Percentiles rank a stretch among this genome's conserved stretches.
Evolutionary conservation across 2,797 vertebrate species (phyloP).

Genomic region (Galago senegalensis): DNA sequence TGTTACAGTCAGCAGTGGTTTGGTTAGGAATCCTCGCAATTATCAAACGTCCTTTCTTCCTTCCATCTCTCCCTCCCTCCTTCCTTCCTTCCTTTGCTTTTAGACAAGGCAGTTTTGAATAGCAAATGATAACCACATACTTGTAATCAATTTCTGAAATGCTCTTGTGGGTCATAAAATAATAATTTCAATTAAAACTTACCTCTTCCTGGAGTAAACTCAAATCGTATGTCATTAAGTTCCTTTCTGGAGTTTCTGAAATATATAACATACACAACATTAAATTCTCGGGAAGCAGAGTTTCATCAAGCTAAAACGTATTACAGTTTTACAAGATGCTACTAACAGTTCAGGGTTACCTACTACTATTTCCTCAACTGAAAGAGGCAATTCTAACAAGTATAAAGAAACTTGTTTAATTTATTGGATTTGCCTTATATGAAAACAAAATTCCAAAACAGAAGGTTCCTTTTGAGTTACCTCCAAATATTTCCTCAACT

Average conservation of each 20-base stretch:
- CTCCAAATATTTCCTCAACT: background rate
- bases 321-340: conserved; percentile 80
- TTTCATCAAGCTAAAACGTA: conserved; percentile 81
- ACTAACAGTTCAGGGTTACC: conserved; percentile 71
- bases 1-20: conserved; percentile 37
- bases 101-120: conserved; percentile 76
- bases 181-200: conserved; percentile 89
- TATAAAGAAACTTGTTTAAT: conserved; percentile 60
- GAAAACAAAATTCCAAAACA: too few species aligned
- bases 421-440: background rate
- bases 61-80: background rate
- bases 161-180: conserved; percentile 83
- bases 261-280: conserved; percentile 86
- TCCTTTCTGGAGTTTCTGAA: conserved; percentile 98
- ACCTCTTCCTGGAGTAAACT: conserved; percentile 99
- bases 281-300: conserved; percentile 85
- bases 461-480: background rate
- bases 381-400: conserved; percentile 62
- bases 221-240: conserved; percentile 99
- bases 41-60: conserved; percentile 61
- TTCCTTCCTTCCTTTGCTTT: conserved; percentile 32
- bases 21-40: conserved; percentile 58
- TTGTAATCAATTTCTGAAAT: conserved; percentile 86
- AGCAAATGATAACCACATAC: conserved; percentile 80
- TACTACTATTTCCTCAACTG: conserved; percentile 59